Conservation (phyloP, 1,140 invertebrate genomes). For the Conus ventricosus region DNA sequence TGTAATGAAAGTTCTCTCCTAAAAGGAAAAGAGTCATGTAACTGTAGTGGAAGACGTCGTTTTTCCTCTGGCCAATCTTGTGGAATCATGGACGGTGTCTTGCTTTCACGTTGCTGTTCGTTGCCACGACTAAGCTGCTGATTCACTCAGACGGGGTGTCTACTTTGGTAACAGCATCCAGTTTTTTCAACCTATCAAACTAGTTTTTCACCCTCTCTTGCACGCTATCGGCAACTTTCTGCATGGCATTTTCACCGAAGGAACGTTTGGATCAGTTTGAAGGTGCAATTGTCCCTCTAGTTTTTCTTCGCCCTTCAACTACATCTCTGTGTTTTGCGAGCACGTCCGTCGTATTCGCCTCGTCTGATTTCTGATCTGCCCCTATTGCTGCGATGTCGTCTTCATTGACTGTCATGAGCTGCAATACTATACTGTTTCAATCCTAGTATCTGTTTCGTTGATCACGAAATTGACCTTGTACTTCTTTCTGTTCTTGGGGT, state of each 20-base stretch:
- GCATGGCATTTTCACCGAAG: no score
- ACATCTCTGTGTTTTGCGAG: neutral
- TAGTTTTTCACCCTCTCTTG: constrained; percentile 46
- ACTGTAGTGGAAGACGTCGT: neutral
- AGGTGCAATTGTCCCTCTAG: no score
- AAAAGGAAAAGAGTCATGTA: neutral
- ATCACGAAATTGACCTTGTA: neutral
- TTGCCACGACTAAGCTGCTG: constrained; percentile 17
- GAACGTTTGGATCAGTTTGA: no score
- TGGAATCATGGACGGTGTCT: neutral
- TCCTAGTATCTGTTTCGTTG: neutral
- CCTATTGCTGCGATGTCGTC: neutral
- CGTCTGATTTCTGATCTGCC: neutral
- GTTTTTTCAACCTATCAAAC: constrained; percentile 40
- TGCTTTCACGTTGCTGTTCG: neutral
- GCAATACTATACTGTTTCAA: neutral
- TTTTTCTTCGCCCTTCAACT: neutral
- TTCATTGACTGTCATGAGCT: neutral
- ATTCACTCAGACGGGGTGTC: constrained; percentile 42
- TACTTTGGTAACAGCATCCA: constrained; percentile 49
- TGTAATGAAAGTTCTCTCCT: neutral
- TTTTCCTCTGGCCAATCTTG: constrained; percentile 19
- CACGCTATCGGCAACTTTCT: no score
- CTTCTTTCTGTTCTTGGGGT: neutral
- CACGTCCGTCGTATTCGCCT: neutral